Evolutionary conservation across 1,140 invertebrate species (phyloP).

Genomic region (Schlechtendalia chinensis): DNA sequence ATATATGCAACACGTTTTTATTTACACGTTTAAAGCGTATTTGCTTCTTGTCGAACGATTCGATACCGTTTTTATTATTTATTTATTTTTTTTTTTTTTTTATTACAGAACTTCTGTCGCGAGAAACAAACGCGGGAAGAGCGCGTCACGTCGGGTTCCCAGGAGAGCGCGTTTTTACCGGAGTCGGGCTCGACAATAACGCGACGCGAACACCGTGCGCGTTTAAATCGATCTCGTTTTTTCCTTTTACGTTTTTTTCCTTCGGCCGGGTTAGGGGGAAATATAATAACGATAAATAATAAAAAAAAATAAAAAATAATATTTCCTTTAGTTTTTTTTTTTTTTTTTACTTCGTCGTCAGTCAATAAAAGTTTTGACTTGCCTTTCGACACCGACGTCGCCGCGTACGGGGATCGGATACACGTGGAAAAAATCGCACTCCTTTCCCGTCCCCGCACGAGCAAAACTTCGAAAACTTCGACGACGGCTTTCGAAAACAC

Average conservation of each 20-base stretch:
- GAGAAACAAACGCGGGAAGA: too few relatives aligned
- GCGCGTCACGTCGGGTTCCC: background rate
- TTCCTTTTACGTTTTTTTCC: background rate
- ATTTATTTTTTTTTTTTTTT: too few relatives aligned
- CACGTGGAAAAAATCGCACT: too few relatives aligned
- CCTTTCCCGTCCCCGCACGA: too few relatives aligned
- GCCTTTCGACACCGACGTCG: slow-evolving; percentile 16
- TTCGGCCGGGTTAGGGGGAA: background rate
- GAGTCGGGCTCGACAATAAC: background rate
- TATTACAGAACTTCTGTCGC: too few relatives aligned
- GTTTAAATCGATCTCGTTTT: slow-evolving; percentile 22
- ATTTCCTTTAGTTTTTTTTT: slow-evolving; percentile 16
- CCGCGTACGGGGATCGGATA: too few relatives aligned
- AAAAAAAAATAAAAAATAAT: slow-evolving; percentile 35
- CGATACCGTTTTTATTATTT: too few relatives aligned
- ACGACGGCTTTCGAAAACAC: slow-evolving; percentile 36
- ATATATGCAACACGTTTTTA: too few relatives aligned
- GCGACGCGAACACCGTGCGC: background rate
- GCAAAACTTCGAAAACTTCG: slow-evolving; percentile 48
- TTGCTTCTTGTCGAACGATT: too few relatives aligned
- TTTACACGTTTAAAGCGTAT: too few relatives aligned
- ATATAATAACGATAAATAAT: slow-evolving; percentile 11
- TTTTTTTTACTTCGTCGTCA: slow-evolving; percentile 14
- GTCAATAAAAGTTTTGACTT: slow-evolving; percentile 48
- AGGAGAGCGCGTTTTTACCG: background rate